These are phyloP conservation scores for Lingula anatina DNA, from an alignment of 2,888 invertebrate species.

Conservation along the genomic window DNA sequence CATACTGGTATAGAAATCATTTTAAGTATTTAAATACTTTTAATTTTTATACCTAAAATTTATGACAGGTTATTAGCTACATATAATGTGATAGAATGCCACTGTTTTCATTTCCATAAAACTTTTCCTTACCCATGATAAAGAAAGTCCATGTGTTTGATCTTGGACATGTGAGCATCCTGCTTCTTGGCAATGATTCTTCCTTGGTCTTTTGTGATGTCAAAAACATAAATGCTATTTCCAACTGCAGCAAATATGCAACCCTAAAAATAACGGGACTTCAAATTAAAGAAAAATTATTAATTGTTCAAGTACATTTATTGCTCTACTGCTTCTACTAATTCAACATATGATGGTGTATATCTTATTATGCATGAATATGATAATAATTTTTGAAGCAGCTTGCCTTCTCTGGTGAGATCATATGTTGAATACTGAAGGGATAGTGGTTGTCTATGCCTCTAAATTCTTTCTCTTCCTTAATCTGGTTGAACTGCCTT, in stretches of 20 bases:
- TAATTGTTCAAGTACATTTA: no score
- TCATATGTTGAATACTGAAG: slow-evolving; percentile 37
- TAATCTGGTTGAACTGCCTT: slow-evolving; percentile 27
- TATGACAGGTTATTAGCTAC: slow-evolving; percentile 6
- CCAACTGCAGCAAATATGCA: slow-evolving; percentile 39
- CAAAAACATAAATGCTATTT: slow-evolving; percentile 37
- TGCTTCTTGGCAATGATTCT: slow-evolving; percentile 23
- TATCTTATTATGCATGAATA: no score
- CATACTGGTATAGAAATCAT: no score
- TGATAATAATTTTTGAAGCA: no score
- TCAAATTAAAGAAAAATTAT: no score
- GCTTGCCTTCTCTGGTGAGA: slow-evolving; percentile 30
- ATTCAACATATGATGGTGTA: no score
- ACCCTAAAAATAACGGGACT: slow-evolving; percentile 33
- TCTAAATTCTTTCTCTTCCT: slow-evolving; percentile 22
- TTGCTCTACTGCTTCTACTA: no score
- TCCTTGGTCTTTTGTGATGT: slow-evolving; percentile 19
- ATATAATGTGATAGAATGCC: slow-evolving; percentile 9
- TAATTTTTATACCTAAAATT: slow-evolving; percentile 10
- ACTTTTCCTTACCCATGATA: slow-evolving; percentile 20
- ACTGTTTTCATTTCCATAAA: slow-evolving; percentile 3
- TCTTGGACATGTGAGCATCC: slow-evolving; percentile 39
- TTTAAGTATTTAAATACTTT: no score
- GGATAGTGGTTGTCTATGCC: slow-evolving; percentile 31
- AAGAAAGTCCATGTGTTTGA: slow-evolving; percentile 25